A percentile compares a stretch with the other conserved stretches of the same genome.
Evolutionary conservation across 1,140 invertebrate genomes (phyloP).

Genomic region (Hyles euphorbiae): DNA sequence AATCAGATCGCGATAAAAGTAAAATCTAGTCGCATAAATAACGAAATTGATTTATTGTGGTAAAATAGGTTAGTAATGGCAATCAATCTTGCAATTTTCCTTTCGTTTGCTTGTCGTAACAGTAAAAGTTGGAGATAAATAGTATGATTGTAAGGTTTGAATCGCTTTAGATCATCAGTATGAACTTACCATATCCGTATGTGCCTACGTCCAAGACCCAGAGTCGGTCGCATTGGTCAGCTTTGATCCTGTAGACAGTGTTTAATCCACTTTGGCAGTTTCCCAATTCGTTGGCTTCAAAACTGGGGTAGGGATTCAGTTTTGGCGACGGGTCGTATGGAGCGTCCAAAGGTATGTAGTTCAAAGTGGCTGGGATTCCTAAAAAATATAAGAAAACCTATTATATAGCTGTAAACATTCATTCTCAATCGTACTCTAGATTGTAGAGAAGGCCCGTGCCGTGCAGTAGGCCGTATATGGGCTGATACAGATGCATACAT

Average conservation of each 20-base stretch:
- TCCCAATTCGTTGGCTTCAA: constrained; percentile 83
- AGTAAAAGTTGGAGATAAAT: not conserved
- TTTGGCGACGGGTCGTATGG: constrained; percentile 80
- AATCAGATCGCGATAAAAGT: not conserved
- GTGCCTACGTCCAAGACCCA: constrained; percentile 90
- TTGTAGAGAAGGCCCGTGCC: too few species aligned
- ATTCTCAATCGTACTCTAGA: too few species aligned
- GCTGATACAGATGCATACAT: too few species aligned
- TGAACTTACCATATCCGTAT: constrained; percentile 80
- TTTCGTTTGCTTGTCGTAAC: not conserved
- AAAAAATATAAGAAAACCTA: constrained; percentile 21
- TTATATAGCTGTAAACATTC: too few species aligned
- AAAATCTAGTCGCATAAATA: not conserved
- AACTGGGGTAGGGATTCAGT: constrained; percentile 86
- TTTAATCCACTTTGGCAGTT: constrained; percentile 84
- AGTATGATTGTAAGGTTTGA: not conserved
- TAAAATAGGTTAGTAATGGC: too few species aligned
- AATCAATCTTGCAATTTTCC: too few species aligned
- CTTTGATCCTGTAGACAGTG: constrained; percentile 85
- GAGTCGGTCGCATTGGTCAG: constrained; percentile 84
- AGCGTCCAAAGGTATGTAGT: constrained; percentile 83
- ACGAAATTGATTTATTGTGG: not conserved
- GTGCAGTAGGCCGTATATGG: too few species aligned
- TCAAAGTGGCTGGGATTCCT: constrained; percentile 89
- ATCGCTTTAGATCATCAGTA: not conserved